These are phyloP conservation scores for Patagioenas fasciata DNA, from an alignment of 2,113 vertebrate species.

Conservation along the genomic window DNA sequence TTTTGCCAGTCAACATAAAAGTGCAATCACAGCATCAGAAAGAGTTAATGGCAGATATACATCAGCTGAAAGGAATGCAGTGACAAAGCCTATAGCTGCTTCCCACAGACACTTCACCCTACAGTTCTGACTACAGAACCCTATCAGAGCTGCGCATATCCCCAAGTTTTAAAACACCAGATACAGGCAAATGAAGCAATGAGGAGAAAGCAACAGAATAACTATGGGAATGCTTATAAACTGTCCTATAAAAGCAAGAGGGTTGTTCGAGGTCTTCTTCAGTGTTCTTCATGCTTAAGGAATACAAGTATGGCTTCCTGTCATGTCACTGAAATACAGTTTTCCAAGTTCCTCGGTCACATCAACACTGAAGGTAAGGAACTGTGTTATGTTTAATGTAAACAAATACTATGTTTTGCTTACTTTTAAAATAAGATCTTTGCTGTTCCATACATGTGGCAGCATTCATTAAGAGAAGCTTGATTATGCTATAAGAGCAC, in stretches of 20 bases:
- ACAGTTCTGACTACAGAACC: background rate
- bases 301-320: background rate
- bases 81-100: background rate
- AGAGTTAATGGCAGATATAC: background rate
- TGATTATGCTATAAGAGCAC: background rate
- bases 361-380: background rate
- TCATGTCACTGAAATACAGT: background rate
- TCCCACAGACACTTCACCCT: background rate
- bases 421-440: background rate
- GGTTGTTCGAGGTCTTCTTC: background rate
- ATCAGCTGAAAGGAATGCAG: background rate
- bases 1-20: background rate
- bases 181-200: background rate
- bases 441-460: background rate
- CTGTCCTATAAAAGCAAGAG: background rate
- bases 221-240: background rate
- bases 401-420: background rate
- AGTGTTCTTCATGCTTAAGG: background rate
- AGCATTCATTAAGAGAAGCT: background rate
- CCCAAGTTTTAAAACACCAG: background rate
- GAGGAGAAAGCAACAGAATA: background rate
- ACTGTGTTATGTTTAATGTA: background rate
- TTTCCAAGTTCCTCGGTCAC: background rate
- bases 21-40: background rate
- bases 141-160: background rate